phyloP scores from a whole-genome alignment of 2,797 vertebrate species.

The Aratinga solstitialis region DNA sequence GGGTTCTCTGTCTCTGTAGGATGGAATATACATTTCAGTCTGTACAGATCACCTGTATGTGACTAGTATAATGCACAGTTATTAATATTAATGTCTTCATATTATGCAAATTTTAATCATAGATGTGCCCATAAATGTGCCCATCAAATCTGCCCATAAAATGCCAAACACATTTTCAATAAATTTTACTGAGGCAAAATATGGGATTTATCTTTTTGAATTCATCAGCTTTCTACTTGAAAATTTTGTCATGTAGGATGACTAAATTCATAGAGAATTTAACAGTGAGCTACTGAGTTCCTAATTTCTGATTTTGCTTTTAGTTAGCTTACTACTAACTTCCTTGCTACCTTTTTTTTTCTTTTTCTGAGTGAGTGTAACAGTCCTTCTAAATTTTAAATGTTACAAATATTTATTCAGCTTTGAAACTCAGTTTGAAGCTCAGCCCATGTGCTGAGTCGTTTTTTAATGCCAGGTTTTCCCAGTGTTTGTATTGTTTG shows the following conservation, averaged over 20 bases:
- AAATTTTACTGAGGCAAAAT: not conserved
- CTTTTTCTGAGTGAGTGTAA: not conserved
- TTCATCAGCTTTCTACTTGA: not conserved
- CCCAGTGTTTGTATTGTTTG: not conserved
- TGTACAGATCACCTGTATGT: not conserved
- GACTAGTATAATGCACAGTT: not conserved
- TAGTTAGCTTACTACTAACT: not conserved
- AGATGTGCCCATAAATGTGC: not conserved
- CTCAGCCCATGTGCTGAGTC: not conserved
- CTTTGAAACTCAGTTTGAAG: not conserved
- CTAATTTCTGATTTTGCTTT: not conserved
- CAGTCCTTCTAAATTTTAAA: not conserved
- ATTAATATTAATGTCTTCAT: not conserved
- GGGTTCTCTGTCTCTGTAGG: not conserved
- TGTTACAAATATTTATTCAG: not conserved
- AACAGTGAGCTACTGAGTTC: not conserved
- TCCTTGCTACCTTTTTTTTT: not conserved
- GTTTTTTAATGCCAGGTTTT: not conserved
- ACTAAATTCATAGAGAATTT: not conserved
- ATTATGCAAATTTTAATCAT: not conserved
- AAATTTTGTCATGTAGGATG: not conserved
- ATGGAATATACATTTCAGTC: not conserved
- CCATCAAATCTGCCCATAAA: not conserved
- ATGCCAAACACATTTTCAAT: not conserved
- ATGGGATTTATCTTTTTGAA: not conserved